Evolutionary conservation across 1,140 invertebrate genomes (phyloP).

Genomic region (Neodiprion virginianus): DNA sequence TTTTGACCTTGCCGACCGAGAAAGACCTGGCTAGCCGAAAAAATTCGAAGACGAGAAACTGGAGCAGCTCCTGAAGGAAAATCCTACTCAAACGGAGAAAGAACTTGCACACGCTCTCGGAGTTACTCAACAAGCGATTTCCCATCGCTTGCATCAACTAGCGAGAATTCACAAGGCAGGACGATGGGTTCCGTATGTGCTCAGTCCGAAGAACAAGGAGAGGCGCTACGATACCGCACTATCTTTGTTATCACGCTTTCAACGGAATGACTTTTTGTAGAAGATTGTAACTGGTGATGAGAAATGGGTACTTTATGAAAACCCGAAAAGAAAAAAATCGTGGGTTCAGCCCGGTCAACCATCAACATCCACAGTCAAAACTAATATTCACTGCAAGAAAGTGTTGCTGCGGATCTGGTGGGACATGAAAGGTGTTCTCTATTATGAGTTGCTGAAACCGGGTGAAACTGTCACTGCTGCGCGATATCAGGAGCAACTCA

Average conservation of each 20-base stretch:
- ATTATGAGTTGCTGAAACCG: conserved; percentile 41
- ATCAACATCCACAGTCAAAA: conserved; percentile 33
- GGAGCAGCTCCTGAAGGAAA: conserved; percentile 26
- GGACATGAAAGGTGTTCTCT: conserved; percentile 39
- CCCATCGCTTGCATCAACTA: conserved; percentile 26
- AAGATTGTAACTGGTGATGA: conserved; percentile 18
- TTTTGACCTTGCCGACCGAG: conserved; percentile 28
- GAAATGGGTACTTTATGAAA: conserved; percentile 16
- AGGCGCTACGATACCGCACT: background rate
- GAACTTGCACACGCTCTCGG: conserved; percentile 16
- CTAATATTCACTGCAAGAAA: conserved; percentile 25
- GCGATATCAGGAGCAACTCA: conserved; percentile 10
- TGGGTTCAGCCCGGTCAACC: conserved; percentile 28
- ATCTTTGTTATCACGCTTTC: conserved; percentile 1
- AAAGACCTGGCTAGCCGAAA: conserved; percentile 11
- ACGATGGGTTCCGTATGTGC: conserved; percentile 35
- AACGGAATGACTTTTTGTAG: conserved; percentile 12
- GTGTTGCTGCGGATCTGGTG: conserved; percentile 43
- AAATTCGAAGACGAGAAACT: conserved; percentile 20
- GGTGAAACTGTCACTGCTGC: conserved; percentile 14
- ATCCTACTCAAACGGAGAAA: conserved; percentile 26
- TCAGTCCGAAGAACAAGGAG: background rate
- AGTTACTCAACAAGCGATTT: conserved; percentile 24
- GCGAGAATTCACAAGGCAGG: conserved; percentile 35
- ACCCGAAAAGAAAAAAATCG: conserved; percentile 32